phyloP scores from a whole-genome alignment of 2,797 vertebrate genomes.

The Monodelphis domestica region DNA sequence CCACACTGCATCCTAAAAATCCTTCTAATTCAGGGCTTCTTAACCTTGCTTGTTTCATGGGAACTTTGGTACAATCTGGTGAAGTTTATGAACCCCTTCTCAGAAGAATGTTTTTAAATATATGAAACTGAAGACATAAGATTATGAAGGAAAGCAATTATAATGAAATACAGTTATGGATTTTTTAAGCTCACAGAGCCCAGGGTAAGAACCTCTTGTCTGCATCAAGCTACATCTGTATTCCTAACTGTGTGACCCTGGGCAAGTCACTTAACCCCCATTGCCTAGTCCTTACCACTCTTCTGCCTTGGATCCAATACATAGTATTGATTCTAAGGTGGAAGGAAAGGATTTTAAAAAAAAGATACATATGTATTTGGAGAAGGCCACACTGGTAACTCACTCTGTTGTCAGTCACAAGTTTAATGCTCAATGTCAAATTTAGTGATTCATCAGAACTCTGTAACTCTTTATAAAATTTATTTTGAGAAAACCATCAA shows the following conservation, averaged over 20 bases:
- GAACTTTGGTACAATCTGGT: neutral
- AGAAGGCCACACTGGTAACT: neutral
- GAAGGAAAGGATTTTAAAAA: too few species aligned
- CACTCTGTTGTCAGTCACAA: neutral
- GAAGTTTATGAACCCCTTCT: too few species aligned
- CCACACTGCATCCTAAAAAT: neutral
- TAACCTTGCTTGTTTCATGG: neutral
- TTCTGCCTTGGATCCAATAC: too few species aligned
- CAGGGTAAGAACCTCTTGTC: neutral
- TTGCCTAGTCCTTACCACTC: too few species aligned
- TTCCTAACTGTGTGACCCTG: too few species aligned
- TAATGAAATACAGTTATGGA: neutral
- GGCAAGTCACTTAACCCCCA: too few species aligned
- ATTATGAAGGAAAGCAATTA: neutral
- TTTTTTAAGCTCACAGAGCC: neutral
- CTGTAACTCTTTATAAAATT: neutral
- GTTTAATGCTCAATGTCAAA: neutral
- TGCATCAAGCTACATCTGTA: too few species aligned
- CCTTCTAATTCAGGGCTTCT: neutral
- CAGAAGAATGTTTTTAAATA: too few species aligned
- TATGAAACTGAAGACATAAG: neutral
- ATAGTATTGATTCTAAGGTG: too few species aligned
- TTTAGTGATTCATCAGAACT: neutral
- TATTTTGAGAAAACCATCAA: neutral
- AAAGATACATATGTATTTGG: neutral